Base-by-base conservation (phyloP, 2,888 invertebrate species). In the Steromphala cineraria region DNA sequence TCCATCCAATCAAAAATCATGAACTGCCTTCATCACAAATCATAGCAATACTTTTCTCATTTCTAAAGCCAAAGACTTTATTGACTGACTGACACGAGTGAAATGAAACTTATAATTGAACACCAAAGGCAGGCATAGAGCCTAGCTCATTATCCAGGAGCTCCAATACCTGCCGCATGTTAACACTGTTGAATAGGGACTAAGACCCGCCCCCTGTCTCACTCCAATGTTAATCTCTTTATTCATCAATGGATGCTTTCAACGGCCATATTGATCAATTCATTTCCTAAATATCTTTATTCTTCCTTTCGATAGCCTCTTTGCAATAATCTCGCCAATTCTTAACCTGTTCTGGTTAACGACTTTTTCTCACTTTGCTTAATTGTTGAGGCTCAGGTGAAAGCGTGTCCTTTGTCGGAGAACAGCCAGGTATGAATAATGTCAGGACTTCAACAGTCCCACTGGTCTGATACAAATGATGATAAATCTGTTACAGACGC, bases 191-290 rank as follows among this genome's bases (percentile, higher is more conserved):
- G 71, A 19, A 56, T 19, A 24, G 24, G 19, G 19, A 28, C 40
- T 36, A 71, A 31, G 40, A 31, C n/a, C 71, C 71, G 8, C 71
- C 31, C 71, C 71, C 36, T 36, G 31, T 71, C 36, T 71, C 40
- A 40, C 71, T n/a, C 19, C 71, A 36, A 17, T 71, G 71, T 71
- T 71, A 71, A 31, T 71, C 40, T 36, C 71, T 71, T 71, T 36
- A 71, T 71, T 19, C n/a, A 36, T 71, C 31, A 36, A 71, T 71
- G 71, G 40, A 2, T 17, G 40, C 71, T 36, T 40, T 28, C 36
- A 36, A 15, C 40, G 10, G 3, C 8, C 15, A 36, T 71, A 71
- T 71, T 71, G 71, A 71, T 71, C 40, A 31, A n/a, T 36, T 36
- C 36, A 71, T 71, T 31, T 46, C 40, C 36, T 40, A 71, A 36